phyloP scores from a whole-genome alignment of 2,888 invertebrate genomes.

The Nemapogon koenigi region DNA sequence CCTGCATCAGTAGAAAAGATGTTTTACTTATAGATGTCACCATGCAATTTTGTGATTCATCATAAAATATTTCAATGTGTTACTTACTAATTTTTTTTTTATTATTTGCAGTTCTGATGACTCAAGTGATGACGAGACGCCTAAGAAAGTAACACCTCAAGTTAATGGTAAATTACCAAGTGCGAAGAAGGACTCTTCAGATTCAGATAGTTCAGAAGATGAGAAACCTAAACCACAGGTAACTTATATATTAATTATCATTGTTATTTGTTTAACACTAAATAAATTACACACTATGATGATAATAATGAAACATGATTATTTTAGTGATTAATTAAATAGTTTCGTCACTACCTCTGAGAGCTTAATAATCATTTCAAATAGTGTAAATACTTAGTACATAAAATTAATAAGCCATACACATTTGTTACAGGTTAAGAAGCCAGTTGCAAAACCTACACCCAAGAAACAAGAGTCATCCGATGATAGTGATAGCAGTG shows the following conservation, averaged over 20 bases:
- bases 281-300: neutral
- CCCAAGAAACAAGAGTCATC: conserved; percentile 30
- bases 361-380: too few species aligned
- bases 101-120: conserved; percentile 25
- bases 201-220: conserved; percentile 47
- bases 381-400: too few species aligned
- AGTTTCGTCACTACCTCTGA: conserved; percentile 56
- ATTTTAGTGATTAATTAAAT: conserved; percentile 10
- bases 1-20: too few species aligned
- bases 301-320: neutral
- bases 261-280: neutral
- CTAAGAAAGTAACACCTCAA: conserved; percentile 22
- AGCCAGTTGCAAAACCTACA: conserved; percentile 18
- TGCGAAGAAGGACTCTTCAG: conserved; percentile 38
- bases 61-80: too few species aligned
- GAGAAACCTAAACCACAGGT: conserved; percentile 33
- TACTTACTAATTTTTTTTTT: neutral
- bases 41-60: too few species aligned
- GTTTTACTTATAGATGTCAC: too few species aligned
- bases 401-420: too few species aligned
- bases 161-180: conserved; percentile 36
- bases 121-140: conserved; percentile 31
- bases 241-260: conserved; percentile 9
- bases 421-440: too few species aligned
- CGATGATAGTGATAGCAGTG: conserved; percentile 37